These are phyloP conservation scores for Crotalus horridus DNA, from an alignment of 2,113 vertebrate genomes.

Conservation along the genomic window DNA sequence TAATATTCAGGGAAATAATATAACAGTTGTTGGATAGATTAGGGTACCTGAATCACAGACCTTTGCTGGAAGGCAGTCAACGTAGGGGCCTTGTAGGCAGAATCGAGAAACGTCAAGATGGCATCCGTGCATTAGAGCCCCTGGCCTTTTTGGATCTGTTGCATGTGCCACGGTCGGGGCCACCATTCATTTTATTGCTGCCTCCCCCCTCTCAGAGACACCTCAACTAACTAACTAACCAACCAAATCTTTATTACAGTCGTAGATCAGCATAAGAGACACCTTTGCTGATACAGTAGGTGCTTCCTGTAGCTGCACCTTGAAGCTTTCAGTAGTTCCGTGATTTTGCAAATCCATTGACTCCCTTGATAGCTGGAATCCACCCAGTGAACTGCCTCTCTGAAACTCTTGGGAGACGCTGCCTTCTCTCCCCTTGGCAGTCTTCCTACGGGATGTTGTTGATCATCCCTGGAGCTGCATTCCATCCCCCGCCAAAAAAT, in stretches of 20 bases:
- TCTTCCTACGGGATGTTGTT: not conserved
- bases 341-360: not conserved
- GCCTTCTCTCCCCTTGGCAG: not conserved
- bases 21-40: no score
- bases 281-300: not conserved
- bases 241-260: not conserved
- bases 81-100: not conserved
- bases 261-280: not conserved
- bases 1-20: no score
- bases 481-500: not conserved
- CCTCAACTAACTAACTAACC: not conserved
- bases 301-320: not conserved
- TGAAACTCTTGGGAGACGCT: not conserved
- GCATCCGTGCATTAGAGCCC: not conserved
- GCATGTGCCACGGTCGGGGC: not conserved
- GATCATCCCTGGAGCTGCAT: not conserved
- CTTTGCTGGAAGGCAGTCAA: not conserved
- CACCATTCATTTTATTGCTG: not conserved
- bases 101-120: not conserved
- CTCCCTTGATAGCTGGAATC: not conserved
- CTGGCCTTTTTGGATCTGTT: not conserved
- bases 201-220: not conserved
- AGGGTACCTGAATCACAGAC: not conserved
- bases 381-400: not conserved
- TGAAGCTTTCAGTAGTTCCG: not conserved